Evolutionary conservation across 2,113 vertebrate species (phyloP).

Genomic region (Alectura lathami): DNA sequence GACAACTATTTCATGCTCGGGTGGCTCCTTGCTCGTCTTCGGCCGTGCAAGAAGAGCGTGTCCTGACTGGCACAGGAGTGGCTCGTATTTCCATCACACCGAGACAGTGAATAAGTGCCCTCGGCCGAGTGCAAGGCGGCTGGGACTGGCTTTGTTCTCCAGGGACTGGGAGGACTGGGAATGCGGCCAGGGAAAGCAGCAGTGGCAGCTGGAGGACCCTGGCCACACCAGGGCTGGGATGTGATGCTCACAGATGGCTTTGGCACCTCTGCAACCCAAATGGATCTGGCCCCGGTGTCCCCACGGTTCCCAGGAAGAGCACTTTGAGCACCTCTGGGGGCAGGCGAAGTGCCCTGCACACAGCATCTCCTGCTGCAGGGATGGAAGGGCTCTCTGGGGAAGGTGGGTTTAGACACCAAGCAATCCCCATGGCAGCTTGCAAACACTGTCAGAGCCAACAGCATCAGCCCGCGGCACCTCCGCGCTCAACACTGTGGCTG

Average conservation of each 20-base stretch:
- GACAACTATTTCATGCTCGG: constrained; percentile 68
- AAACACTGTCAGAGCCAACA: background rate
- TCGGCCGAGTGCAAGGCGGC: constrained; percentile 29
- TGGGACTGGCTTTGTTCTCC: background rate
- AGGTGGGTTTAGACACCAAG: too few relatives aligned
- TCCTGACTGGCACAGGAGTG: constrained; percentile 54
- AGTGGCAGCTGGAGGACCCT: background rate
- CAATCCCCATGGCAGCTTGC: too few relatives aligned
- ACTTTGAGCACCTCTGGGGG: too few relatives aligned
- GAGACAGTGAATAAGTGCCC: constrained; percentile 34
- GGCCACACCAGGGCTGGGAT: background rate
- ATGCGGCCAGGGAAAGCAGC: background rate
- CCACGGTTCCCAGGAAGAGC: background rate
- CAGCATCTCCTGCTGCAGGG: too few relatives aligned
- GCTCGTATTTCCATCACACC: background rate
- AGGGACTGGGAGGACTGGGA: background rate
- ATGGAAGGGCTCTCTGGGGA: too few relatives aligned
- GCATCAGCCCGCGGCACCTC: background rate
- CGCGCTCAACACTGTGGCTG: too few relatives aligned
- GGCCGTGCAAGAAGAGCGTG: constrained; percentile 29
- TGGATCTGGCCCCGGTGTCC: background rate
- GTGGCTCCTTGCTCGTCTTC: constrained; percentile 51
- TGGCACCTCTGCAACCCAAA: background rate
- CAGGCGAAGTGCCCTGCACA: too few relatives aligned
- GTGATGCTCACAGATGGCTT: accelerated